A percentile compares a stretch with the other conserved stretches of the same genome.
Conservation (phyloP, 2,888 invertebrate genomes). For the Caenorhabditis sp. region DNA sequence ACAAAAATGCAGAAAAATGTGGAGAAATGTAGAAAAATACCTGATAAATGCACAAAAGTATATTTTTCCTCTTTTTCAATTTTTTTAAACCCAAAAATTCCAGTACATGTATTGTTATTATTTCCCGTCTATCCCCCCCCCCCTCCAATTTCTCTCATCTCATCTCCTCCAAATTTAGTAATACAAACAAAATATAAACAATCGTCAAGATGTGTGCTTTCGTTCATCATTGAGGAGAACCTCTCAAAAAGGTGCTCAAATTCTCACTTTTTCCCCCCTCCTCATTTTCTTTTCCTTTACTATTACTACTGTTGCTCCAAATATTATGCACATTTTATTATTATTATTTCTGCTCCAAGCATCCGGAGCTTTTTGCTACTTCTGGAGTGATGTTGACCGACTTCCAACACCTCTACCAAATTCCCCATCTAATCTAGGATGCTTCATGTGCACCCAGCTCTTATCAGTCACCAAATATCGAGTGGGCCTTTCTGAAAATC, state of each 20-base stretch:
- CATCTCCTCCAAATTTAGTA: background rate
- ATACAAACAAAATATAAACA: background rate
- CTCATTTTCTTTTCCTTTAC: slow-evolving; percentile 5
- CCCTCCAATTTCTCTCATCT: background rate
- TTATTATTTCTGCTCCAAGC: slow-evolving; percentile 6
- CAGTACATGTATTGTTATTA: no score
- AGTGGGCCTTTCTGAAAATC: slow-evolving; percentile 59
- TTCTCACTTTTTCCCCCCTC: slow-evolving; percentile 25
- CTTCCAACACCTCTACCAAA: slow-evolving; percentile 4
- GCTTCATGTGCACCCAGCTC: slow-evolving; percentile 63
- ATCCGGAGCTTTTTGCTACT: slow-evolving; percentile 11
- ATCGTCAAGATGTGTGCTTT: background rate
- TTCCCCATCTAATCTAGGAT: slow-evolving; percentile 55
- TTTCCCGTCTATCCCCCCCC: no score
- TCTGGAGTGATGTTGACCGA: slow-evolving; percentile 23
- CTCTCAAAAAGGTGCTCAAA: slow-evolving; percentile 36
- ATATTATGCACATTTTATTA: no score
- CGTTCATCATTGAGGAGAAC: background rate
- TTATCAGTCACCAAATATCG: slow-evolving; percentile 61
- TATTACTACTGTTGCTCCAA: slow-evolving; percentile 3
- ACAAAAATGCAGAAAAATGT: no score
- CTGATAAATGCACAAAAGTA: no score
- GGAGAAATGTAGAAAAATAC: no score
- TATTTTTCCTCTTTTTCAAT: no score
- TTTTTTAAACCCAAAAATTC: no score